These are phyloP conservation scores for Ciconia maguari DNA, from an alignment of 2,113 vertebrate species.

Conservation along the genomic window DNA sequence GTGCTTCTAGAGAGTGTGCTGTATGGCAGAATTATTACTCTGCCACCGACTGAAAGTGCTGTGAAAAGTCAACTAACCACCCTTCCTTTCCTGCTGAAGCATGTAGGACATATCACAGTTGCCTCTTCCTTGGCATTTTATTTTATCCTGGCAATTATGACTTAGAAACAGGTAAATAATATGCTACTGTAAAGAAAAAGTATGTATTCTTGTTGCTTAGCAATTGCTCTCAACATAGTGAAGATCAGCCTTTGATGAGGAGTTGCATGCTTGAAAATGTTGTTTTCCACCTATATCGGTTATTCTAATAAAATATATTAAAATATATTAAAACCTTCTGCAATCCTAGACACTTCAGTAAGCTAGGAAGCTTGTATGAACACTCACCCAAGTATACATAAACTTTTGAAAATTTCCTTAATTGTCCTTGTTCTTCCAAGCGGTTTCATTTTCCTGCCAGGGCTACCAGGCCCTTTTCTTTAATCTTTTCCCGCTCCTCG, in stretches of 20 bases:
- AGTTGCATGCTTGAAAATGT: not conserved
- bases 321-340: not conserved
- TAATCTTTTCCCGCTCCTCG: not conserved
- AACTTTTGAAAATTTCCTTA: not conserved
- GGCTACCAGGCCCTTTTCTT: not conserved
- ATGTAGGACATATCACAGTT: not conserved
- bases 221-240: not conserved
- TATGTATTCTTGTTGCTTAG: slow-evolving; percentile 17
- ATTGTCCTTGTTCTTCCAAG: not conserved
- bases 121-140: not conserved
- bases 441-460: not conserved
- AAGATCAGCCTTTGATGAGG: not conserved
- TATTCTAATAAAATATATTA: not conserved
- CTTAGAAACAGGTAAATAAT: slow-evolving; percentile 14
- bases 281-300: not conserved
- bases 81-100: not conserved
- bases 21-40: not conserved
- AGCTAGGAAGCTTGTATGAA: not conserved
- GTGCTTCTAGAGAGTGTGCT: not conserved
- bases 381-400: not conserved
- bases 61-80: not conserved
- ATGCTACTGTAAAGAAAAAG: not conserved
- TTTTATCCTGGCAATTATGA: not conserved
- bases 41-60: not conserved
- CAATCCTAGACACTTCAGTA: not conserved